Evolutionary conservation across 2,113 vertebrate genomes (phyloP).

Genomic region (Castor canadensis): DNA sequence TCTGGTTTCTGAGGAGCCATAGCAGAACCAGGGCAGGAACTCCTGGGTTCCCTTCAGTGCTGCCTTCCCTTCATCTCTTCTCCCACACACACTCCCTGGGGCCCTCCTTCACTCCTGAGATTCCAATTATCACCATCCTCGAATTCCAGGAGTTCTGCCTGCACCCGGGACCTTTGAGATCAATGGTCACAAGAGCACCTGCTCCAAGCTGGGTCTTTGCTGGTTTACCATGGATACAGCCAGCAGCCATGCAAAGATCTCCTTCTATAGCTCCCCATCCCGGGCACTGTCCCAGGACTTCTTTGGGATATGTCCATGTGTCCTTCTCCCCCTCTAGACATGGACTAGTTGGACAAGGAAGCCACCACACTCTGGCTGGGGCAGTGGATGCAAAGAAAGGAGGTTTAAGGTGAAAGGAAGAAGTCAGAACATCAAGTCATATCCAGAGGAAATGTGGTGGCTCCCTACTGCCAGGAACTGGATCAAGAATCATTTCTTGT

Average conservation of each 20-base stretch:
- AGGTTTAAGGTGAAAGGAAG: background rate
- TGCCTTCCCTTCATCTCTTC: background rate
- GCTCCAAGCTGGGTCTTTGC: background rate
- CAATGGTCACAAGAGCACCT: background rate
- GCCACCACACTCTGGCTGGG: background rate
- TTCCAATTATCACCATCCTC: background rate
- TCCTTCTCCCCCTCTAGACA: background rate
- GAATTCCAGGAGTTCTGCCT: background rate
- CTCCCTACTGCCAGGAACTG: background rate
- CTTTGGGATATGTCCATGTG: background rate
- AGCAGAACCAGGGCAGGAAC: background rate
- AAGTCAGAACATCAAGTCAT: rapidly evolving
- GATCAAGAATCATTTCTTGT: too few relatives aligned
- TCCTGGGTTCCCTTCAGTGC: background rate
- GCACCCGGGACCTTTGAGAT: background rate
- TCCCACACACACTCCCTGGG: background rate
- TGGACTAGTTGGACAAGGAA: background rate
- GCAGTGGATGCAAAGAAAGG: background rate
- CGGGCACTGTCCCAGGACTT: background rate
- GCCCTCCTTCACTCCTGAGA: background rate
- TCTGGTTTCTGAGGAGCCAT: background rate
- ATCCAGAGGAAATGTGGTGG: background rate
- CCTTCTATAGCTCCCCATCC: background rate
- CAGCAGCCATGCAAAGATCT: too few relatives aligned
- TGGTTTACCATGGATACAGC: rapidly evolving